Base-by-base conservation (phyloP, 2,888 invertebrate species). In the Pandemis corylana region DNA sequence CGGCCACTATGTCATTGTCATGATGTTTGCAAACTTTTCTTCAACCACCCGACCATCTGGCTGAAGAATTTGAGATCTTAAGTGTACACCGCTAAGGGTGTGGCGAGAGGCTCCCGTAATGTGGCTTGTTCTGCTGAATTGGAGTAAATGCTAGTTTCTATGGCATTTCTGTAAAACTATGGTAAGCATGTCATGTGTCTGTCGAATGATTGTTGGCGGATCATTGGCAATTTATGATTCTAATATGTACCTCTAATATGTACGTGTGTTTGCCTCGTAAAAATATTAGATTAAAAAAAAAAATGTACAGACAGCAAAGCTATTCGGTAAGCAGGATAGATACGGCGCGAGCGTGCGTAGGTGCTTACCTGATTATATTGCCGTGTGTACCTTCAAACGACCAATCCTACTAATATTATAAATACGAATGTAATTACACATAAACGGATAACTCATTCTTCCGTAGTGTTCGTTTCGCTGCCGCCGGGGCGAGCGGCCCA, bases 21-120 rank as follows among this genome's bases (percentile, higher is more conserved):
- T 81, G 80, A 84, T 89, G 89, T 90, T 89, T 85, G 83, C 82
- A 86, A 89, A 89, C 86, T 84, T 80, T 76, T 69, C 73, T 7
- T 41, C 49, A 72, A 51, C 41, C n/a, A 49, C 49, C 49, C 28
- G 7, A n/a, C 41, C 41, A 6, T 4, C 59, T 20, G 44, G 46
- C 36, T 42, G 68, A 59, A 36, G 15, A 56, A 71, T 59, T 59
- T 46, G 36, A 36, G 49, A 42, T 42, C 59, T 71, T 71, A 67
- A 59, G 7, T 41, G 5, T 10, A 69, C 5, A 46, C 10, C 10
- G 28, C 10, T 53, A 74, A 68, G 74, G 56, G 49, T 7, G 9
- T 15, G n/a, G 28, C n/a, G 13, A 1, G 77, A 76, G 71, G 46
- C 72, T 44, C 7, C 10, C 63, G 44, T 71, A 71, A 72, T 74